Evolutionary conservation across 92 coral and sea anemone species (phyloP).

Genomic region (Parazoanthus darwini): DNA sequence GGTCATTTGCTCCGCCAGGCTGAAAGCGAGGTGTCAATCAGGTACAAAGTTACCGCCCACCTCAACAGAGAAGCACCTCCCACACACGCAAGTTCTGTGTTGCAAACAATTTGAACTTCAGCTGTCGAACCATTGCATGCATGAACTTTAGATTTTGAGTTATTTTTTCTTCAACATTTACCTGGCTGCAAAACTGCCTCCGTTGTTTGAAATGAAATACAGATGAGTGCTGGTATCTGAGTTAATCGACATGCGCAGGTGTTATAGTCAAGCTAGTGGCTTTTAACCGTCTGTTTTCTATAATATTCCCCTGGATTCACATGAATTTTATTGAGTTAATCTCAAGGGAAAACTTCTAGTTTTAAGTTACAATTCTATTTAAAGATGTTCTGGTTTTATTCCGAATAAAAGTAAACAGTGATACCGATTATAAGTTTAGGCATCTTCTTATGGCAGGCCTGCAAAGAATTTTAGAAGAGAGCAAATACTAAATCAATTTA

Average conservation of each 20-base stretch:
- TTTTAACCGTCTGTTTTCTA: conserved; percentile 12
- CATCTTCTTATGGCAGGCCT: background rate
- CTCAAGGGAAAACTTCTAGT: background rate
- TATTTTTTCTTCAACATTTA: background rate
- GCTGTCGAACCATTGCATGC: background rate
- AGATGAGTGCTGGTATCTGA: background rate
- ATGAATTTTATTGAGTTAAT: background rate
- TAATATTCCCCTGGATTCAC: background rate
- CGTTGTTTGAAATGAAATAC: background rate
- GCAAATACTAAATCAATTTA: background rate
- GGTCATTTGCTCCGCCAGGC: background rate
- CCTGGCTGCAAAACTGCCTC: background rate
- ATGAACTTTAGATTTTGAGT: background rate
- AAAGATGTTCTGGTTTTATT: background rate
- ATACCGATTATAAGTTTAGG: background rate
- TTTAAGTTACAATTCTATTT: conserved; percentile 42
- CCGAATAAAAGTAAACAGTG: background rate
- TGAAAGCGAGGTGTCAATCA: background rate
- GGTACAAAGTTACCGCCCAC: conserved; percentile 33
- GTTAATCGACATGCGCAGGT: background rate
- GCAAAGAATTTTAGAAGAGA: background rate
- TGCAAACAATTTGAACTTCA: background rate
- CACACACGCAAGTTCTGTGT: conserved; percentile 5
- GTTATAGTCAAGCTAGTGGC: background rate
- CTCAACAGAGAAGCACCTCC: background rate